phyloP scores from a whole-genome alignment of 2,113 vertebrate species.

The Ictalurus furcatus region DNA sequence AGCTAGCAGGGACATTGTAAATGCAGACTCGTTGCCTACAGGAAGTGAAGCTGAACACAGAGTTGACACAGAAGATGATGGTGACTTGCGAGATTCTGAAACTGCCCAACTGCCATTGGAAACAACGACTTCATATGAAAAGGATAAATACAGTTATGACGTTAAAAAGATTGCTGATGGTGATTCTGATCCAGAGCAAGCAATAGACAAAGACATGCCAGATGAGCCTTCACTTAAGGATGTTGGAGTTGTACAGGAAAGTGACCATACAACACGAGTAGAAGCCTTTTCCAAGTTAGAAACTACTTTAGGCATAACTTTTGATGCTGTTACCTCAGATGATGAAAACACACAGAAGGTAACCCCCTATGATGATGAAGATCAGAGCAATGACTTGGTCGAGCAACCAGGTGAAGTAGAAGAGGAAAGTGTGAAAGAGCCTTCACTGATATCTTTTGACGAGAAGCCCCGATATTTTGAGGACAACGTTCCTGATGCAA shows the following conservation, averaged over 20 bases:
- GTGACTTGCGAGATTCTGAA: not conserved
- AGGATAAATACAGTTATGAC: not conserved
- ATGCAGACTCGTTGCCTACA: not conserved
- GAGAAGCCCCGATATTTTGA: constrained; percentile 38
- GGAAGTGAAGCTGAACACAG: not conserved
- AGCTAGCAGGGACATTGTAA: not conserved
- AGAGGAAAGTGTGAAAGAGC: constrained; percentile 62
- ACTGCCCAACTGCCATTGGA: not conserved
- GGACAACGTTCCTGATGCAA: constrained; percentile 25
- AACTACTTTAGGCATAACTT: constrained; percentile 84
- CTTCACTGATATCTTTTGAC: constrained; percentile 72
- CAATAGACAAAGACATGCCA: constrained; percentile 72
- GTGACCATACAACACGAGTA: constrained; percentile 69
- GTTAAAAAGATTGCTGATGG: constrained; percentile 51
- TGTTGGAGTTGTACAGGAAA: constrained; percentile 60
- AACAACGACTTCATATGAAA: constrained; percentile 3
- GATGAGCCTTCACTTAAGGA: constrained; percentile 56
- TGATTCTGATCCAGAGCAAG: constrained; percentile 61
- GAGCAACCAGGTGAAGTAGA: constrained; percentile 48
- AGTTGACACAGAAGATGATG: not conserved
- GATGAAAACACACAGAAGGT: constrained; percentile 81
- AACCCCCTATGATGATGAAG: constrained; percentile 61
- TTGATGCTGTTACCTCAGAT: constrained; percentile 81
- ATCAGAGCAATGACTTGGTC: constrained; percentile 50
- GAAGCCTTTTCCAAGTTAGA: constrained; percentile 74